A percentile compares a stretch with the other conserved stretches of the same genome.
phyloP scores from a whole-genome alignment of 92 coral and sea anemone genomes.

The Phenganax subtilis region DNA sequence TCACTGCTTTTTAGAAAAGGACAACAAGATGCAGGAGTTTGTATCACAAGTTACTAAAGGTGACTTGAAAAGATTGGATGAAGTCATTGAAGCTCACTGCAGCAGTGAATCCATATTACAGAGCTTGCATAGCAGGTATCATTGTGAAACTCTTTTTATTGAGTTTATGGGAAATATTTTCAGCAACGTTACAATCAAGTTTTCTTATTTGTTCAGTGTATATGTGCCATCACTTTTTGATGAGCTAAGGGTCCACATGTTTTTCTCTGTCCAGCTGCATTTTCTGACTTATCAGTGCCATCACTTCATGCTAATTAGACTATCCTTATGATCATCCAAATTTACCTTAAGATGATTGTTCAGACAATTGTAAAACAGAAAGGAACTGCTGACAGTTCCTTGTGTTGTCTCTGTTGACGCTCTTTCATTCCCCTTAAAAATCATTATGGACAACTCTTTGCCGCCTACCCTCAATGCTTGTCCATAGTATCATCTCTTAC shows the following conservation, averaged over 20 bases:
- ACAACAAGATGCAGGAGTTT: conserved; percentile 63
- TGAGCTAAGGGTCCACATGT: neutral
- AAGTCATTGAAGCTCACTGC: conserved; percentile 74
- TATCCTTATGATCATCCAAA: too few species aligned
- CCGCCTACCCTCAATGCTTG: too few species aligned
- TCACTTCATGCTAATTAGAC: too few species aligned
- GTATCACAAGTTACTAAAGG: conserved; percentile 81
- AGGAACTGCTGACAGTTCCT: too few species aligned
- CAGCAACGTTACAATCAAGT: neutral
- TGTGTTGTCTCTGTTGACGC: too few species aligned
- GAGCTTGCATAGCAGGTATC: conserved; percentile 71
- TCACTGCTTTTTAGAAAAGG: conserved; percentile 51
- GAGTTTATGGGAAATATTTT: neutral
- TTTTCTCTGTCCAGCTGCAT: neutral
- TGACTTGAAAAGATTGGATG: conserved; percentile 59
- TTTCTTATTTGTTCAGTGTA: neutral
- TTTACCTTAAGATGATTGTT: too few species aligned
- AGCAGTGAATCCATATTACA: conserved; percentile 73
- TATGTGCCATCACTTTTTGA: neutral
- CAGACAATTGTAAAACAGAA: too few species aligned
- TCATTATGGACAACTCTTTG: too few species aligned
- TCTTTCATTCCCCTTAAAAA: too few species aligned
- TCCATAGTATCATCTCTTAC: too few species aligned
- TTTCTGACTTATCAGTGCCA: neutral
- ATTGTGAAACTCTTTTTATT: too few species aligned